phyloP scores from a whole-genome alignment of 1,140 invertebrate species.

The Drosophila cardini region DNA sequence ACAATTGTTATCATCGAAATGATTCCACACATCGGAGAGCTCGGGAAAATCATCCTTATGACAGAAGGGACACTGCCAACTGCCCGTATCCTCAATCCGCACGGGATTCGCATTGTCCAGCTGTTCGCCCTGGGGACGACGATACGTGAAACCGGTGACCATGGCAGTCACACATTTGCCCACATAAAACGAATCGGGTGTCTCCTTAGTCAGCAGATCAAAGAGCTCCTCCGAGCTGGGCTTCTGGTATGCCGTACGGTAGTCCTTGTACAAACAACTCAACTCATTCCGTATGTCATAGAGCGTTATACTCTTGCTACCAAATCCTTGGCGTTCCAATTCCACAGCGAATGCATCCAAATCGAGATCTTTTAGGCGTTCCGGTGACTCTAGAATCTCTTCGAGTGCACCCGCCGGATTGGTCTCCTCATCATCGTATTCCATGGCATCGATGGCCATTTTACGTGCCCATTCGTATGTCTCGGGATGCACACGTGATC shows the following conservation, averaged over 20 bases:
- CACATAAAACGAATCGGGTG: constrained; percentile 96
- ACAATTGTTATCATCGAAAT: constrained; percentile 98
- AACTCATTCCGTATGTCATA: constrained; percentile 99
- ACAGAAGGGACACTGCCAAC: constrained; percentile 99
- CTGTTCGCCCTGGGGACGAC: constrained; percentile 96
- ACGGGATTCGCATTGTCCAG: constrained; percentile 98
- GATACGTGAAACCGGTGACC: constrained; percentile 92
- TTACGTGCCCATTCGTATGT: constrained; percentile 99
- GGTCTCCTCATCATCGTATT: constrained; percentile 98
- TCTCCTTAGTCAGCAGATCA: constrained; percentile 98
- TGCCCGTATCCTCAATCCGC: constrained; percentile 91
- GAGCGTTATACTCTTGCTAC: constrained; percentile 98
- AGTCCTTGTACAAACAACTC: constrained; percentile 97
- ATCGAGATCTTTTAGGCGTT: constrained; percentile 98
- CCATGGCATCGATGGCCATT: constrained; percentile 99
- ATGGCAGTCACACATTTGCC: constrained; percentile 93
- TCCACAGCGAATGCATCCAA: constrained; percentile 99
- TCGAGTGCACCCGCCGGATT: constrained; percentile 98
- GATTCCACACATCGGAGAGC: constrained; percentile 98
- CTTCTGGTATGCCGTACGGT: constrained; percentile 91
- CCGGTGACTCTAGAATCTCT: constrained; percentile 98
- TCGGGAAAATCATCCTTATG: constrained; percentile 97
- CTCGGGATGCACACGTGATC: constrained; percentile 99
- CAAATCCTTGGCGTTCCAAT: constrained; percentile 97
- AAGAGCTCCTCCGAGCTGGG: constrained; percentile 95